Evolutionary conservation across 2,113 vertebrate species (phyloP).

Genomic region (Dasyornis broadbenti): DNA sequence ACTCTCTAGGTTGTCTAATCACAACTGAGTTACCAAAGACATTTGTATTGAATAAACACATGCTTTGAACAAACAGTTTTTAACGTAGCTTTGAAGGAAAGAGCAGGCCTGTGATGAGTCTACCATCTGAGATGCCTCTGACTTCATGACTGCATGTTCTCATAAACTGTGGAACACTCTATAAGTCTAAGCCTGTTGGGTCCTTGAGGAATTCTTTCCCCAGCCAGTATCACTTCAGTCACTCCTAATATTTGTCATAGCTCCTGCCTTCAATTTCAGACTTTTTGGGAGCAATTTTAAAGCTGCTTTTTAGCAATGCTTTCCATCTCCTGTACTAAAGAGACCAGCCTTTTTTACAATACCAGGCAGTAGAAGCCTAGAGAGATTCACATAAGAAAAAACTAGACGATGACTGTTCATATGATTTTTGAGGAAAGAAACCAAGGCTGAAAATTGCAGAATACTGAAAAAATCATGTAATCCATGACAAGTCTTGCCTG

Average conservation of each 20-base stretch:
- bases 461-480: background rate
- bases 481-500: background rate
- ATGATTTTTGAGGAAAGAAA: background rate
- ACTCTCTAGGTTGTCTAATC: background rate
- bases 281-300: background rate
- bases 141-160: background rate
- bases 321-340: background rate
- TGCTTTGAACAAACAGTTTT: background rate
- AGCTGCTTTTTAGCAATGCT: background rate
- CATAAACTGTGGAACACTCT: background rate
- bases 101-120: background rate
- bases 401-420: background rate
- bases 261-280: background rate
- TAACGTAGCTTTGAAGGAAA: background rate
- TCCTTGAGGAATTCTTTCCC: background rate
- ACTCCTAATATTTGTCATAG: background rate
- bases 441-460: background rate
- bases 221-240: background rate
- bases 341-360: background rate
- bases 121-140: background rate
- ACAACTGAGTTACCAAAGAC: background rate
- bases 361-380: background rate
- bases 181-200: background rate
- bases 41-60: background rate
- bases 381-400: background rate